phyloP scores from a whole-genome alignment of 2,113 vertebrate genomes.

The Paradisaea rubra region DNA sequence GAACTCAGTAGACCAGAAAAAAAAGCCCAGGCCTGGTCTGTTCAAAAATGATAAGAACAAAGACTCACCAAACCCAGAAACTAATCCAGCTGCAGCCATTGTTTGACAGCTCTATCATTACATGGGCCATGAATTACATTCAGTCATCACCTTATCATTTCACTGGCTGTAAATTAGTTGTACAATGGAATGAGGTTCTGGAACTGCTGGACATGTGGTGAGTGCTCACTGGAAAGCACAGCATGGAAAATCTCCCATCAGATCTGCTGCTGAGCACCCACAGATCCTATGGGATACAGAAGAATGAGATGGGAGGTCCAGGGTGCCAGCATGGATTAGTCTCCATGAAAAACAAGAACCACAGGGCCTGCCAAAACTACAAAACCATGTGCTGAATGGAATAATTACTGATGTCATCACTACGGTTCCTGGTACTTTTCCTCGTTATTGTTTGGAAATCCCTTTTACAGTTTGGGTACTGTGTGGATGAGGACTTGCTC shows the following conservation, averaged over 20 bases:
- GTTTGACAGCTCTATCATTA: conserved; percentile 68
- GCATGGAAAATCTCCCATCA: background rate
- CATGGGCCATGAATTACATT: conserved; percentile 62
- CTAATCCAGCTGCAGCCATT: conserved; percentile 1
- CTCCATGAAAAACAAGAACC: background rate
- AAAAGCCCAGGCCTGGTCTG: background rate
- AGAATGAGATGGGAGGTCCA: background rate
- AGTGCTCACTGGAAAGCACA: conserved; percentile 1
- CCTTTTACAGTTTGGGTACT: background rate
- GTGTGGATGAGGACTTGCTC: background rate
- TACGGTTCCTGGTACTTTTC: background rate
- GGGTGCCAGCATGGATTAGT: background rate
- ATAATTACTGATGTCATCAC: background rate
- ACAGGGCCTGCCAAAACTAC: background rate
- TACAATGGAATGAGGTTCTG: conserved; percentile 54
- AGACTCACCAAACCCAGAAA: background rate
- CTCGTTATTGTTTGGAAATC: background rate
- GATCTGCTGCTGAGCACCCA: background rate
- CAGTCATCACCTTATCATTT: conserved; percentile 67
- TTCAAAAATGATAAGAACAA: background rate
- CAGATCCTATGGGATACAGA: accelerated
- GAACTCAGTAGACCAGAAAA: conserved; percentile 40
- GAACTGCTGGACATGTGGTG: conserved; percentile 1
- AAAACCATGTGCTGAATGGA: background rate
- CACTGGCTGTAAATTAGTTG: conserved; percentile 63